phyloP scores from a whole-genome alignment of 2,797 vertebrate genomes.

The Hybognathus amarus region DNA sequence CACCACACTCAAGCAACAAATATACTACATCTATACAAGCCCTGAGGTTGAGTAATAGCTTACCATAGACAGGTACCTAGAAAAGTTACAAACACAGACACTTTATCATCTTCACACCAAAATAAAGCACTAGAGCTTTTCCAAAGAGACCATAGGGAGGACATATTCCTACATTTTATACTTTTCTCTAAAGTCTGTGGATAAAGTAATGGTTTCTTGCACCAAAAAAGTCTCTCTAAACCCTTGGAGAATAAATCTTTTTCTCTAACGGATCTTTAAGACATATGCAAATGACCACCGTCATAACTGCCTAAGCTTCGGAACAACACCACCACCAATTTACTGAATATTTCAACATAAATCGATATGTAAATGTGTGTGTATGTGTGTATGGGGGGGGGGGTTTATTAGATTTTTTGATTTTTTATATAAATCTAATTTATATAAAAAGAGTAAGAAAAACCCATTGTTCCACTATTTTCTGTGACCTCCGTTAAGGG shows the following conservation, averaged over 20 bases:
- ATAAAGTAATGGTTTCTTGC: conserved; percentile 17
- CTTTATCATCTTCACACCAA: conserved; percentile 20
- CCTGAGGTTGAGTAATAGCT: background rate
- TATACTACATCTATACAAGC: background rate
- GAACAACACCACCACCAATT: background rate
- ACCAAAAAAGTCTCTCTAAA: background rate
- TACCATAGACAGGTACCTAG: background rate
- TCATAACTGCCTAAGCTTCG: too few species aligned
- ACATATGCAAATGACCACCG: background rate
- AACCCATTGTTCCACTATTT: background rate
- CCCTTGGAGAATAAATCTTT: conserved; percentile 6
- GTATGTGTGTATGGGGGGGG: too few species aligned
- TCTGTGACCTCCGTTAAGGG: background rate
- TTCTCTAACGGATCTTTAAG: background rate
- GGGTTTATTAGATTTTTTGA: too few species aligned
- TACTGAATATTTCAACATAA: background rate
- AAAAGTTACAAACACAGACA: conserved; percentile 2
- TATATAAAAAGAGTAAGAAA: background rate
- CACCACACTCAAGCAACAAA: background rate
- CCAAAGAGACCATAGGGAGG: background rate
- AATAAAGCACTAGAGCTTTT: conserved; percentile 17
- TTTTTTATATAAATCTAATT: too few species aligned
- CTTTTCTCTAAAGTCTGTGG: background rate
- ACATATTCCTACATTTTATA: background rate
- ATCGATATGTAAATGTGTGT: background rate